phyloP scores from a whole-genome alignment of 2,888 invertebrate genomes.

The Plagodis pulveraria region DNA sequence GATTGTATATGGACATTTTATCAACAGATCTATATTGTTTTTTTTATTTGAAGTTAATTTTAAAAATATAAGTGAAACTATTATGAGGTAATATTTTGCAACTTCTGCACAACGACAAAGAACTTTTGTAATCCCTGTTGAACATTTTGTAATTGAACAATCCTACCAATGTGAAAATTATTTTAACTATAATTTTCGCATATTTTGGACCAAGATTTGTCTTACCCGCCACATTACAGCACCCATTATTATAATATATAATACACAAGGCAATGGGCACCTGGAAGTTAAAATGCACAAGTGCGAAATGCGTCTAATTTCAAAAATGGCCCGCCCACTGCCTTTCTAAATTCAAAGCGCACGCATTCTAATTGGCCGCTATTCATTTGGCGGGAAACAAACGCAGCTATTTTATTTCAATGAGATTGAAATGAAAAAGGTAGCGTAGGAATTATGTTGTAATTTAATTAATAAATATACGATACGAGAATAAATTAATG shows the following conservation, averaged over 20 bases:
- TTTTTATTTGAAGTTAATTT: too few species aligned
- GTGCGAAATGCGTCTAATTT: slow-evolving; percentile 45
- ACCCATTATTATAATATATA: too few species aligned
- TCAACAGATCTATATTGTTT: too few species aligned
- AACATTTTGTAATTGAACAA: background rate
- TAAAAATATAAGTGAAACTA: too few species aligned
- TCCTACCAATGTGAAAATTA: background rate
- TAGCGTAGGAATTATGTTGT: background rate
- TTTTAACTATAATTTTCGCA: too few species aligned
- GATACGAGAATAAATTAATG: too few species aligned
- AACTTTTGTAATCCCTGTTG: too few species aligned
- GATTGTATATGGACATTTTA: too few species aligned
- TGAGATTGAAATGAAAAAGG: slow-evolving; percentile 37
- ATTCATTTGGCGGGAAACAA: slow-evolving; percentile 45
- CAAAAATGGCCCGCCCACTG: slow-evolving; percentile 42
- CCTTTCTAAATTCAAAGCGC: slow-evolving; percentile 41
- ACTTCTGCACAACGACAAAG: too few species aligned
- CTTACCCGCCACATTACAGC: background rate
- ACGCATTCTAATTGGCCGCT: slow-evolving; percentile 49
- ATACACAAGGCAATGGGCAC: too few species aligned
- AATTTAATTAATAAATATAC: too few species aligned
- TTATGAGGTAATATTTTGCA: too few species aligned
- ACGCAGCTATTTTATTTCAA: slow-evolving; percentile 39
- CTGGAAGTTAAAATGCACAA: slow-evolving; percentile 7
- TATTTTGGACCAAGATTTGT: background rate